Evolutionary conservation across 37 sponge, comb jelly and placozoan genomes (phyloP), one percentile per base, ranked within the genome.

Genomic region (Petrosia ficiformis): DNA sequence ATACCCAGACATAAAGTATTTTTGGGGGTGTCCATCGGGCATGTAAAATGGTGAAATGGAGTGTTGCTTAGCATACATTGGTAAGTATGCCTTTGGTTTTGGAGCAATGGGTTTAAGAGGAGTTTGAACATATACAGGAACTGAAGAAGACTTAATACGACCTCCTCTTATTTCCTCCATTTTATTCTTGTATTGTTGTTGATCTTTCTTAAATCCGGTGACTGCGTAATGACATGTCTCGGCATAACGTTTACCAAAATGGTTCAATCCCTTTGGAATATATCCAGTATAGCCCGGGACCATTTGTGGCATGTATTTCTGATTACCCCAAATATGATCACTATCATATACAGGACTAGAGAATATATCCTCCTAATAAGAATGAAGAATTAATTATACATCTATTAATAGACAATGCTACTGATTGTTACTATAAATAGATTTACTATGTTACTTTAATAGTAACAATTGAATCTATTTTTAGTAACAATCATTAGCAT

Each of bases 251-350:
- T 58, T 63, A 10, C 96, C 98, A 61, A 91, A 97, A 39, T 89
- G 80, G 59, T 97, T 79, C 83, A 82, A 75, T 21, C 81, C 72
- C 80, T 92, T 89, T 0, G 98, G 98, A 75, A 97, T 92, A 71
- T 76, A 94, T 89, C 93, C 93, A 63, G 96, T 92, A 82, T 97
- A 97, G 8, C 98, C 98, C 0, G 98, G 98, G 10, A 97, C 88
- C 93, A 97, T 89, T 59, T 85, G 86, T 3, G 86, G 40, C 38
- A 59, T 57, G 56, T 84, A 90, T 40, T 93, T 93, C 66, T 93
- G 94, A 37, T 86, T 82, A 10, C 94, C 94, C 87, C 78, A 89
- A 68, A 92, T 93, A 3, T 76, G 38, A 3, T 75, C 48, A 2
- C 88, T 54, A 1, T 32, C 22, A 43, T 77, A 71, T 28, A 77